phyloP scores from a whole-genome alignment of 1,140 invertebrate genomes.

The Kradibia gibbosae region DNA sequence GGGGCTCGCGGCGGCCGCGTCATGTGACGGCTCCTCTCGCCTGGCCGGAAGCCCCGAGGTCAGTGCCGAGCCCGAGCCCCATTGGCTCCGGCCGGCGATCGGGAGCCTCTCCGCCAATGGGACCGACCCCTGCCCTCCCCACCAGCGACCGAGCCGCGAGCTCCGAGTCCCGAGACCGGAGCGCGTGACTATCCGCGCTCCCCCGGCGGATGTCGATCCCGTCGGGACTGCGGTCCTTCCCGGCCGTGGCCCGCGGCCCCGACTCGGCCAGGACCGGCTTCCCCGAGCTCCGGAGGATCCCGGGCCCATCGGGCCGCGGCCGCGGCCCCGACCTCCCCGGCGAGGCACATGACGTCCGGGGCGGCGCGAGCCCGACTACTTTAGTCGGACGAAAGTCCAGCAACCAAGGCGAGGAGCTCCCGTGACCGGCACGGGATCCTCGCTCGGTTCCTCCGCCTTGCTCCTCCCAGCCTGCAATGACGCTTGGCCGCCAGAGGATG shows the following conservation, averaged over 20 bases:
- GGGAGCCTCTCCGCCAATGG: not conserved
- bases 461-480: not conserved
- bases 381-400: constrained; percentile 31
- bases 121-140: too few relatives aligned
- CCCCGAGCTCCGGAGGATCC: too few relatives aligned
- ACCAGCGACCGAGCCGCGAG: too few relatives aligned
- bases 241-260: too few relatives aligned
- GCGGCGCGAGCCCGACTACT: constrained; percentile 31
- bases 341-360: constrained; percentile 52
- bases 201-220: not conserved
- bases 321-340: too few relatives aligned
- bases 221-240: too few relatives aligned
- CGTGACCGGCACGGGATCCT: not conserved
- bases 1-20: not conserved
- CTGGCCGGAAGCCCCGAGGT: not conserved
- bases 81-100: constrained; percentile 3
- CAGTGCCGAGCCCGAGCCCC: not conserved
- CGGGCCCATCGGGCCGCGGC: not conserved
- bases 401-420: not conserved
- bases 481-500: too few relatives aligned
- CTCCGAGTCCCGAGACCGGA: not conserved
- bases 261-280: too few relatives aligned
- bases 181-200: not conserved
- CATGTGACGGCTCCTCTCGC: constrained; percentile 44
- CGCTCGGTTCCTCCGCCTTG: not conserved